Evolutionary conservation across 1,140 invertebrate species (phyloP), one percentile per base, ranked within the genome.

Genomic region (Babylonia areolata): DNA sequence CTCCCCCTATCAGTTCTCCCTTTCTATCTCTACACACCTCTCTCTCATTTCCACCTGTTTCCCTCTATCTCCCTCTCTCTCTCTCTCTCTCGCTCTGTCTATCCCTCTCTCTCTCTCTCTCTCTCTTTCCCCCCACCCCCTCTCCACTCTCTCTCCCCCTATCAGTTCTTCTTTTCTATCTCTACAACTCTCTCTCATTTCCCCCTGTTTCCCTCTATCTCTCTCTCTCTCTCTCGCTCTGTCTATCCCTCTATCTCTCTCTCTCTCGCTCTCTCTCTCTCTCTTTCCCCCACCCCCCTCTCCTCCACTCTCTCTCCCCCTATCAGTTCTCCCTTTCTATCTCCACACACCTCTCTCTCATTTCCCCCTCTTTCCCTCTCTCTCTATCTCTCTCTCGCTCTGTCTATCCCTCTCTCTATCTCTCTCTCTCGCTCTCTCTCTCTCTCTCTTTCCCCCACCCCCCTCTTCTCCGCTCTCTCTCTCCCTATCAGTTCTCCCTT

Each of bases 211-310:
- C 42, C 15, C 42, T 5, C 42, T 46, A 5, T 46, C 42, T 46
- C 42, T 73, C 71, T 73, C 71, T 73, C 71, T 73, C 71, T 73
- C 71, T 73, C 71, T 73, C 71, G 5, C 71, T 73, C 71, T 73
- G 5, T 73, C 71, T 73, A 5, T 73, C 71, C 20, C 71, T 73
- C 71, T 73, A 5, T 73, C 71, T 73, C 71, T 73, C 71, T 73
- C 23, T 23, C 71, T 73, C 23, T 73, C 42, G 15, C 42, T 15
- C 42, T 6, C 5, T 46, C 42, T 15, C 42, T 15, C 5, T 46
- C 75, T 78, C 3, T 64, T 54, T 9, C 5, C 79, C n/a, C 58
- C n/a, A 9, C 28, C 42, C 33, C 79, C 54, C 23, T 3, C 3
- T 33, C 33, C 58, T 20, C 23, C 3, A 3, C 23, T 6, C 23